phyloP scores from a whole-genome alignment of 2,113 vertebrate genomes.

The Psophia crepitans region DNA sequence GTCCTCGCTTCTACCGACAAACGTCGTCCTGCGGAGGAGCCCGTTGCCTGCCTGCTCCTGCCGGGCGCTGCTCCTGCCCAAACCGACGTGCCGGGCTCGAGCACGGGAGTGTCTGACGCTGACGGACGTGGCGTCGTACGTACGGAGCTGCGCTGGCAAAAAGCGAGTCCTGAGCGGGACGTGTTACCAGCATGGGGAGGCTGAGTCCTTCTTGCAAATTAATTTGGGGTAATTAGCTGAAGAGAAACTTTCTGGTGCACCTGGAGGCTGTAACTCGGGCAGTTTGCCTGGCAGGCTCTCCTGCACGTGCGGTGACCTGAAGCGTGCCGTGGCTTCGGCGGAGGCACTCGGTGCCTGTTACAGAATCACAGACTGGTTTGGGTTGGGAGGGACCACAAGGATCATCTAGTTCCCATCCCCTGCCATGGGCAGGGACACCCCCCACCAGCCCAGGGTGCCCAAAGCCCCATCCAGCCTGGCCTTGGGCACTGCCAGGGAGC shows the following conservation, averaged over 20 bases:
- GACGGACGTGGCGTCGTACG: fast-evolving
- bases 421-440: too few relatives aligned
- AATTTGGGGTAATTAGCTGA: not conserved
- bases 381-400: too few relatives aligned
- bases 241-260: not conserved
- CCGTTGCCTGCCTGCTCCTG: not conserved
- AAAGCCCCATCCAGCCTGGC: too few relatives aligned
- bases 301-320: not conserved
- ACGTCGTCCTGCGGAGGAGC: fast-evolving
- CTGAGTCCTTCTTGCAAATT: not conserved
- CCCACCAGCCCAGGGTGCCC: too few relatives aligned
- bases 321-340: fast-evolving
- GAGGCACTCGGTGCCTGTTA: fast-evolving
- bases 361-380: too few relatives aligned
- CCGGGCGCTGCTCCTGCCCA: not conserved
- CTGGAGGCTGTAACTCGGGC: not conserved
- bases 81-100: not conserved
- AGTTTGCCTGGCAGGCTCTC: not conserved
- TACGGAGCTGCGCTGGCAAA: fast-evolving
- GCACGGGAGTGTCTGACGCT: fast-evolving
- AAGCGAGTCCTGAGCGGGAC: not conserved
- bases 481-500: too few relatives aligned
- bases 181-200: not conserved
- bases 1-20: not conserved
- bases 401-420: too few relatives aligned